Base-by-base conservation (phyloP, 2,888 invertebrate species). In the Rosalia funebris region DNA sequence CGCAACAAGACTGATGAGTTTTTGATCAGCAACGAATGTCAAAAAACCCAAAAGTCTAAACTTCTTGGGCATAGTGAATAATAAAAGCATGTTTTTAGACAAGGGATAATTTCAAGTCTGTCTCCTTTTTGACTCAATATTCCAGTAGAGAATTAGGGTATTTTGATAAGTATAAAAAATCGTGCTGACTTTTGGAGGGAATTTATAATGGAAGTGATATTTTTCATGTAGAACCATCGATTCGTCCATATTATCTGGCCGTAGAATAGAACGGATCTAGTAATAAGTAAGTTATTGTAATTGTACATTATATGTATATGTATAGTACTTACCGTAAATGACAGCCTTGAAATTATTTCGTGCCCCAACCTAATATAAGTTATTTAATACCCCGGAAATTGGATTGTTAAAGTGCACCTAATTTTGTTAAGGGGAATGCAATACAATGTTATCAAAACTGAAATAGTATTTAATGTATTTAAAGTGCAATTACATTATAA, bases 1-100 rank as follows among this genome's bases (percentile, higher is more conserved):
- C 69, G 67, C 69, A 67, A 67, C 69, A 75, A 74, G 72, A 73
- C 73, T 73, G 73, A 72, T 34, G 63, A 61, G 62, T 59, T 63
- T 65, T 54, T 63, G 53, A 57, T 56, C 62, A 62, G 58, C 62
- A 60, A 57, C 61, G 62, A 64, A 60, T 47, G 66, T 56, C 57
- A 50, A 32, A 31, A 42, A 46, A 46, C 16, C 57, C 32, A 34
- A 45, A 52, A 42, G 39, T 41, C 39, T 36, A 19, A 25, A 52
- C 46, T 46, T 56, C 45, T 42, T 41, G 47, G 53, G n/a, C 17
- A 25, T 20, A 45, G 48, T 39, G 17, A 48, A 42, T 50, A 50
- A 50, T 31, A 20, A n/a, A 17, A 39, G 42, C 32, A 53, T 53
- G 42, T 42, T 42, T 42, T 53, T n/a, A n/a, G 53, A 31, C 42